Base-by-base conservation (phyloP, 2,888 invertebrate genomes). In the Erebia ligea region DNA sequence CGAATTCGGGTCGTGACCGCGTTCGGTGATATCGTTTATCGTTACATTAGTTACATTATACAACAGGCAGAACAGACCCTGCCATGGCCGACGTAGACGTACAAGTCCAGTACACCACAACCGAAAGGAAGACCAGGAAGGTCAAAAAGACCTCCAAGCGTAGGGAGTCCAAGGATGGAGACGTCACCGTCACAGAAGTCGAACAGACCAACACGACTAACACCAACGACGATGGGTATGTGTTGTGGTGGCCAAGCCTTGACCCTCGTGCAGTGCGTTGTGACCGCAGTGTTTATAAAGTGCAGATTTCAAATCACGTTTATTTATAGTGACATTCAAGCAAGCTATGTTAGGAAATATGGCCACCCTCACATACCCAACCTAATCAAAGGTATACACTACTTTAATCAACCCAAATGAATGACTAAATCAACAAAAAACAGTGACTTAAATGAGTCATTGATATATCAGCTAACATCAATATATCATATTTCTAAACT, bases 71-170 rank as follows among this genome's bases (percentile, higher is more conserved):
- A 80, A 80, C 81, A 80, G 77, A 80, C 72, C 78, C 81, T 83
- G 81, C 86, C 93, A 98, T 98, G 98, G 98, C 97, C 90, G 98
- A 98, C 95, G 97, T 98, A 85, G 98, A 98, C 92, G 95, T 97
- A 79, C 96, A 97, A 94, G 96, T 97, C 94, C 96, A 97, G 91
- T 96, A 95, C 89, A 96, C 97, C 87, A 96, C 97, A 87, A 97
- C 97, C 84, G 97, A 97, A 93, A 96, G 97, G 88, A 97, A 97
- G 91, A 98, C 98, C 95, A 97, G 97, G 94, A 98, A 98, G 95
- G 98, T 98, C 94, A 96, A 96, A 81, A 95, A 96, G 86, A 96
- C 96, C 85, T 96, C 96, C 83, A 96, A 97, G 90, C 95, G 97
- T 87, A 96, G 97, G 92, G 95, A 95, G 86, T 95, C 95, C 76